These are phyloP conservation scores for Microcebus lehilahytsara DNA, from an alignment of 2,113 vertebrate species.

Conservation along the genomic window DNA sequence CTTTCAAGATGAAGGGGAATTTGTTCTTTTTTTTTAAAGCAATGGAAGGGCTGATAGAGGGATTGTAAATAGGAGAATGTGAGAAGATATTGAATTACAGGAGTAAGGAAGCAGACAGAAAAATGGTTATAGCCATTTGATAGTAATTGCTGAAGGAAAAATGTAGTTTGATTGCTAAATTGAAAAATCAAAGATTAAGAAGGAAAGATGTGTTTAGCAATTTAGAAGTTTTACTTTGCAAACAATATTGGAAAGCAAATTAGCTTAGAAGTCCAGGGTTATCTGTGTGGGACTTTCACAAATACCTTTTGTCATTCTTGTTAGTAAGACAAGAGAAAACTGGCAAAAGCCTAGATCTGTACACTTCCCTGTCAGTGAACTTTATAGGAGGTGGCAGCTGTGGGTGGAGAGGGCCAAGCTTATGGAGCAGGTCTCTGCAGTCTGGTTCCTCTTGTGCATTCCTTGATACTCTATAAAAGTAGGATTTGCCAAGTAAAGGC, in stretches of 20 bases:
- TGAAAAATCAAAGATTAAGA: not conserved
- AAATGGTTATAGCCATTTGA: not conserved
- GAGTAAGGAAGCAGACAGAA: not conserved
- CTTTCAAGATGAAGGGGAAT: not conserved
- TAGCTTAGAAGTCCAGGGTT: not conserved
- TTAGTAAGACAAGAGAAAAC: not conserved
- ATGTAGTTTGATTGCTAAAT: not conserved
- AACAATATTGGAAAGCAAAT: constrained; percentile 34
- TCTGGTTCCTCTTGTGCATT: not conserved
- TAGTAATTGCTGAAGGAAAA: constrained; percentile 24
- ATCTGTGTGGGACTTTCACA: not conserved
- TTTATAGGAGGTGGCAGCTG: not conserved
- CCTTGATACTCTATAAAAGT: not conserved
- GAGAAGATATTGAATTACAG: not conserved
- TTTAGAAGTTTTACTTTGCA: not conserved
- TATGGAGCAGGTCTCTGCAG: not conserved
- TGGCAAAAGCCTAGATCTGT: not conserved
- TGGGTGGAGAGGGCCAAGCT: not conserved
- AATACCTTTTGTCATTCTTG: constrained; percentile 29
- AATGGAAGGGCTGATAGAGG: not conserved
- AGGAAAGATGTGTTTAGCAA: not conserved
- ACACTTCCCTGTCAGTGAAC: not conserved
- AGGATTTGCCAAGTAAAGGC: not conserved
- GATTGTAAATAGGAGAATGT: not conserved
- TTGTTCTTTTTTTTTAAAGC: not conserved